Percentiles rank a stretch among this genome's conserved stretches.
Evolutionary conservation across 2,797 vertebrate species (phyloP).

Genomic region (Mareca strepera): DNA sequence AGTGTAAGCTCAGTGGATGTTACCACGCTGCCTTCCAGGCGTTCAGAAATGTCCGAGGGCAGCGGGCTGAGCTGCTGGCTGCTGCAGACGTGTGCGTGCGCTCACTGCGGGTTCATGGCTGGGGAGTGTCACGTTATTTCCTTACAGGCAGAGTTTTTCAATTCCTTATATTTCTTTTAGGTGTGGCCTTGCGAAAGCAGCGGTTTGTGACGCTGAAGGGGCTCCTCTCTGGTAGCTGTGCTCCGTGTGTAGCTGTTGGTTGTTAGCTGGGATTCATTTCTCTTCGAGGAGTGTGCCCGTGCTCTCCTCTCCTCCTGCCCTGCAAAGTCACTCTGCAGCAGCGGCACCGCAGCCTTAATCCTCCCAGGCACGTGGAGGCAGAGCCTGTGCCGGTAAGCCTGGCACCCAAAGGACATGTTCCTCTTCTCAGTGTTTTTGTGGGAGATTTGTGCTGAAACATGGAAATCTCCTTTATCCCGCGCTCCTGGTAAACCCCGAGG

Average conservation of each 20-base stretch:
- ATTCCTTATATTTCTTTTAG: not conserved
- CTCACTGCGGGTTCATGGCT: rapidly evolving
- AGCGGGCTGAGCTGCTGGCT: not conserved
- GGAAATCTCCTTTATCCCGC: not conserved
- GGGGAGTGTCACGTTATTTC: not conserved
- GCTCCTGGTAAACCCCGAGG: not conserved
- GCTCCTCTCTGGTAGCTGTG: not conserved
- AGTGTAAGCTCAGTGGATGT: not conserved
- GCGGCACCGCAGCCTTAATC: not conserved
- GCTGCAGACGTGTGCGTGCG: not conserved
- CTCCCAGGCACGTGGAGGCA: not conserved
- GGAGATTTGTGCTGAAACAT: not conserved
- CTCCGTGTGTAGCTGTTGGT: rapidly evolving
- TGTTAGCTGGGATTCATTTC: not conserved
- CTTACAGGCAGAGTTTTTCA: not conserved
- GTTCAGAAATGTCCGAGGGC: rapidly evolving
- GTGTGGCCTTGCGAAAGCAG: not conserved
- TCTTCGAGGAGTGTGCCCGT: not conserved
- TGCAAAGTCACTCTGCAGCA: not conserved
- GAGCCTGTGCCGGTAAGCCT: not conserved
- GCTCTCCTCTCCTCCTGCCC: not conserved
- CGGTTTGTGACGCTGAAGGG: not conserved
- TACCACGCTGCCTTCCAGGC: not conserved
- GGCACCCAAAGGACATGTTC: not conserved
- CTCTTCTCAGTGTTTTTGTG: not conserved